phyloP scores from a whole-genome alignment of 2,113 vertebrate species.

The Caranx melampygus region DNA sequence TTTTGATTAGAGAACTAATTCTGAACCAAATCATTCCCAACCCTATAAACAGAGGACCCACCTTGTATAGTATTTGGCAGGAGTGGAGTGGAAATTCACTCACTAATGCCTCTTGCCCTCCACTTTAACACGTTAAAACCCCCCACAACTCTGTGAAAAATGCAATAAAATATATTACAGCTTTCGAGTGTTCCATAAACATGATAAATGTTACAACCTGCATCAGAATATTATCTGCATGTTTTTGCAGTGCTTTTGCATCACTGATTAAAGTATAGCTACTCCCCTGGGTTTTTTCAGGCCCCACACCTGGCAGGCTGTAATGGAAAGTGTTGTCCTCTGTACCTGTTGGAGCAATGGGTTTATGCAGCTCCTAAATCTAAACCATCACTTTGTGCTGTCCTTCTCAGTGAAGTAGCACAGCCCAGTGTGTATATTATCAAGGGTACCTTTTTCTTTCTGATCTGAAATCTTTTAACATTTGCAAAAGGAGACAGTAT shows the following conservation, averaged over 20 bases:
- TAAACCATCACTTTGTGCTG: conserved; percentile 22
- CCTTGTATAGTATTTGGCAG: not conserved
- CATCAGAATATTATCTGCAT: not conserved
- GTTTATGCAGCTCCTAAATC: conserved; percentile 32
- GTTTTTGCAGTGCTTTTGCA: not conserved
- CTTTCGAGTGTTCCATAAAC: not conserved
- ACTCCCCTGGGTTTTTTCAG: conserved; percentile 14
- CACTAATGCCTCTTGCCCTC: no score
- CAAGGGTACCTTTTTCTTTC: not conserved
- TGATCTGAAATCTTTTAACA: not conserved
- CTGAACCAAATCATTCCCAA: not conserved
- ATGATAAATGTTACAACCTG: not conserved
- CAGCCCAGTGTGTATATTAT: not conserved
- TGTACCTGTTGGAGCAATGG: conserved; percentile 39
- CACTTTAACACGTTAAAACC: no score
- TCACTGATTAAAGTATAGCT: conserved; percentile 21
- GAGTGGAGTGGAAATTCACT: not conserved
- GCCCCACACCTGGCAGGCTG: conserved; percentile 25
- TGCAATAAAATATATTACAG: not conserved
- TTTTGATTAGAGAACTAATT: no score
- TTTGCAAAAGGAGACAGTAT: conserved; percentile 6
- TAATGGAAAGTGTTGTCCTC: conserved; percentile 28
- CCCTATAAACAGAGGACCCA: not conserved
- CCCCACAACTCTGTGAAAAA: not conserved
- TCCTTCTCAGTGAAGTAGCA: not conserved